Base-by-base conservation (phyloP, 2,888 invertebrate genomes). In the Heliothis peltigera region DNA sequence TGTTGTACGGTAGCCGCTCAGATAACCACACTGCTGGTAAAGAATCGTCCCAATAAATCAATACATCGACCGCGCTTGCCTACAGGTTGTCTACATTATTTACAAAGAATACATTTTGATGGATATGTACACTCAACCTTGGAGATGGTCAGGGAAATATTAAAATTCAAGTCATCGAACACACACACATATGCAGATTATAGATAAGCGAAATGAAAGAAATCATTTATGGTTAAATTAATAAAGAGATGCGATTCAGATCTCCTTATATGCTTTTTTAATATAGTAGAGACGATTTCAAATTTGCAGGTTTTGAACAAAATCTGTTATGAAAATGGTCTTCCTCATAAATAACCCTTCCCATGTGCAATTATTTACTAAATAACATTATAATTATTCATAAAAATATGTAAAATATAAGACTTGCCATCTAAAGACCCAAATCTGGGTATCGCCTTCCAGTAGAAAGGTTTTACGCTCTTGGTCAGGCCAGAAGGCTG, bases 21-120 rank as follows among this genome's bases (percentile, higher is more conserved):
- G 89, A 89, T 88, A 89, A 87, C 84, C 84, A 84, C 69, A 74
- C 82, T 75, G 80, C 82, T 82, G 85, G 86, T 82, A 82, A 86
- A 39, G 39, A 39, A 81, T 85, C 83, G 84, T 89, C 86, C 82
- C 86, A 86, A 88, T 90, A 89, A 92, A 93, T 93, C 93, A 88
- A 93, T 92, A 93, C 86, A 77, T 70, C 80, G 85, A 83, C 81
- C 81, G 79, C 81, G 81, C 70, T 76, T 58, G 77, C 70, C 79
- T 78, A 83, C 84, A 81, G 81, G 81, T 84, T 75, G 77, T 55
- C 71, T 70, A 58, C 62, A 57, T 25, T 64, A 63, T 59, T 67
- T 67, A 58, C 51, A 47, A 63, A 55, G 54, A n/a, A 57, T 54
- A 18, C 21, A 21, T 39, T 54, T 48, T 43, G 25, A 39, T 21